Evolutionary conservation across 2,797 vertebrate genomes (phyloP), one percentile per base, ranked within the genome.

Genomic region (Dendrocincla fuliginosa): DNA sequence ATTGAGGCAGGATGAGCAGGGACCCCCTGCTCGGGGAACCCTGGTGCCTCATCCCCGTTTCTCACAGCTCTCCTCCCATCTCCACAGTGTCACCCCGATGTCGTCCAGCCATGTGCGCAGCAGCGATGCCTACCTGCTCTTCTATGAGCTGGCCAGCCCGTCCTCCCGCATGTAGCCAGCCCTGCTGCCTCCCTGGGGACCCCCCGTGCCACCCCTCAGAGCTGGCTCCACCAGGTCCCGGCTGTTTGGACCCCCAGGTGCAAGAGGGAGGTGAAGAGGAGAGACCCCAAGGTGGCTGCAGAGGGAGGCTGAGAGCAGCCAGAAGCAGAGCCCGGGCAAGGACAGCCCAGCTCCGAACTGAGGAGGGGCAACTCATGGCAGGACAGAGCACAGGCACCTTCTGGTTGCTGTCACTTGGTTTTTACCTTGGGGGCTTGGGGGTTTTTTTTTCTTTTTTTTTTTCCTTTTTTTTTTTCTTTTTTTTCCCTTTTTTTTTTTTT

Each of bases 91-190:
- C 77, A 99, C 98, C 15, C 99, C 99, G 0, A 98, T 99, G 98
- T 99, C 99, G 18, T 98, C 99, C 95, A 99, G 99, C 96, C 99
- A 99, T 93, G 98, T 99, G 49, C 98, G 98, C 95, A 99, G 98
- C 98, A 99, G 98, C 47, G 99, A 99, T 55, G 99, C 99, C 94
- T 99, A 99, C 59, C 98, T 99, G 95, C 98, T 99, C 84, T 99
- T 99, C 98, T 99, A 99, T 3, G 99, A 99, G 97, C 97, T 99
- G 95, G 98, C 98, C 94, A 97, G 97, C 65, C 91, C 98, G 0
- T 98, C 98, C 84, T 98, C 98, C 10, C 98, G 98, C 93, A 98
- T 98, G 98, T 99, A 98, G 98, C 97, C 92, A 28, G 92, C 89
- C 74, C 74, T 63, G 41, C 74, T 63, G 41, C 73, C 91, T 49